phyloP scores from a whole-genome alignment of 1,140 invertebrate species.

The Euwallacea fornicatus region DNA sequence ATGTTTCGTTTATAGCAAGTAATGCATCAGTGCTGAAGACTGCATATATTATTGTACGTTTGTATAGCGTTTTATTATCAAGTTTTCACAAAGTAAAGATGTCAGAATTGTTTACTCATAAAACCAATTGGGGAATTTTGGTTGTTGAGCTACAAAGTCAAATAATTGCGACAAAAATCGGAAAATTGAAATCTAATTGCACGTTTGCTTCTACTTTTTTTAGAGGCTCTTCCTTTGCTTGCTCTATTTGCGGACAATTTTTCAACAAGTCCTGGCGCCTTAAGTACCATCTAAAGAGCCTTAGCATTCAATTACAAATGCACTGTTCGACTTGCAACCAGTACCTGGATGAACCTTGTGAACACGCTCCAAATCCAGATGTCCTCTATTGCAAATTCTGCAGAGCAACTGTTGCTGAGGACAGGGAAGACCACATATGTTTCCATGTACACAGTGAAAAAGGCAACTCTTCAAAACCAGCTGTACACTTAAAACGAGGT shows the following conservation, averaged over 20 bases:
- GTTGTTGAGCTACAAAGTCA: too few relatives aligned
- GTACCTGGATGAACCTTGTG: slow-evolving; percentile 6
- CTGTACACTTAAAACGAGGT: slow-evolving; percentile 6
- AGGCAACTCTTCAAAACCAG: too few relatives aligned
- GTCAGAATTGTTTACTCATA: too few relatives aligned
- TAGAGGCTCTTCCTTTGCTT: slow-evolving; percentile 12
- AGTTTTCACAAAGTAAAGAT: too few relatives aligned
- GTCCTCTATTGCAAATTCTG: slow-evolving; percentile 14
- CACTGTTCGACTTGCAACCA: slow-evolving; percentile 9
- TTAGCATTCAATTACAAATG: slow-evolving; percentile 10
- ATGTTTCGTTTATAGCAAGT: too few relatives aligned
- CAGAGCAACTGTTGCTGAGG: neutral
- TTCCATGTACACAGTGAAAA: slow-evolving; percentile 5
- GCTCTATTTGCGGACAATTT: slow-evolving; percentile 13
- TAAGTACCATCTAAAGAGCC: slow-evolving; percentile 10
- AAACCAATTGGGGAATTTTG: too few relatives aligned
- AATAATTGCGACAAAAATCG: too few relatives aligned
- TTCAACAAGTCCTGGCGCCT: slow-evolving; percentile 14
- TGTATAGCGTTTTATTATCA: too few relatives aligned
- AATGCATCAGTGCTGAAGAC: too few relatives aligned
- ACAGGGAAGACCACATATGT: slow-evolving; percentile 7
- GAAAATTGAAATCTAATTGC: too few relatives aligned
- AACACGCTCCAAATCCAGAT: neutral
- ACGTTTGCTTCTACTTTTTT: slow-evolving; percentile 5
- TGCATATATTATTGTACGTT: too few relatives aligned